These are phyloP conservation scores for Probosciger aterrimus DNA, from an alignment of 2,113 vertebrate genomes.

Conservation along the genomic window DNA sequence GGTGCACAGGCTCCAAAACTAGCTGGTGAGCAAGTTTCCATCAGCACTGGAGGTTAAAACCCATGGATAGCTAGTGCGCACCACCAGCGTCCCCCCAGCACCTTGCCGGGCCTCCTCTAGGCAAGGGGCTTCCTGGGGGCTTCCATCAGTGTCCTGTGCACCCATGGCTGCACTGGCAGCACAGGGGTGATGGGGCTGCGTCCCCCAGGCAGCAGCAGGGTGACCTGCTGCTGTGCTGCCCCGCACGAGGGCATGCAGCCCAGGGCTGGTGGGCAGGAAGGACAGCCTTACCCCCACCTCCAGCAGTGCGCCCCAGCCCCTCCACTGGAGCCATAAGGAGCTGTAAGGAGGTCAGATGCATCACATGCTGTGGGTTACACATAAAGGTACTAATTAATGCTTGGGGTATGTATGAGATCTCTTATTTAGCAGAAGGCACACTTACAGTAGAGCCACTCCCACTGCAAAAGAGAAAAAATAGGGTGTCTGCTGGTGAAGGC, in stretches of 20 bases:
- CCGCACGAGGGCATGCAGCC: fast-evolving
- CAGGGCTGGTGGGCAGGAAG: background rate
- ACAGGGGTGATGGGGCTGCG: fast-evolving
- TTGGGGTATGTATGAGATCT: background rate
- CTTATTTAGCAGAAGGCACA: background rate
- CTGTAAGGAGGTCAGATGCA: background rate
- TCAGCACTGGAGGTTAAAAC: background rate
- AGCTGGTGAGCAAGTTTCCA: background rate
- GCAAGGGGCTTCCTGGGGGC: background rate
- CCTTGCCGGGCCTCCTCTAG: background rate
- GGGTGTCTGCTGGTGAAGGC: background rate
- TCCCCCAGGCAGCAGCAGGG: fast-evolving
- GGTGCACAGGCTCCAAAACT: background rate
- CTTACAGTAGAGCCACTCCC: background rate
- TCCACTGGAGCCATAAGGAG: fast-evolving
- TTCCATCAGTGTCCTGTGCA: background rate
- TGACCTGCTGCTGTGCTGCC: background rate
- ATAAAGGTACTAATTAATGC: background rate
- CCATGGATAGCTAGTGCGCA: fast-evolving
- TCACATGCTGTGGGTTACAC: background rate
- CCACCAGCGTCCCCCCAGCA: background rate
- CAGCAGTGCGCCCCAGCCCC: background rate
- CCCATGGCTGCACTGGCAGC: background rate
- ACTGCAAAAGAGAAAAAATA: background rate
- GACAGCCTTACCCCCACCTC: fast-evolving